Evolutionary conservation across 1,140 invertebrate species (phyloP).

Genomic region (Lamellibrachia luymesi): DNA sequence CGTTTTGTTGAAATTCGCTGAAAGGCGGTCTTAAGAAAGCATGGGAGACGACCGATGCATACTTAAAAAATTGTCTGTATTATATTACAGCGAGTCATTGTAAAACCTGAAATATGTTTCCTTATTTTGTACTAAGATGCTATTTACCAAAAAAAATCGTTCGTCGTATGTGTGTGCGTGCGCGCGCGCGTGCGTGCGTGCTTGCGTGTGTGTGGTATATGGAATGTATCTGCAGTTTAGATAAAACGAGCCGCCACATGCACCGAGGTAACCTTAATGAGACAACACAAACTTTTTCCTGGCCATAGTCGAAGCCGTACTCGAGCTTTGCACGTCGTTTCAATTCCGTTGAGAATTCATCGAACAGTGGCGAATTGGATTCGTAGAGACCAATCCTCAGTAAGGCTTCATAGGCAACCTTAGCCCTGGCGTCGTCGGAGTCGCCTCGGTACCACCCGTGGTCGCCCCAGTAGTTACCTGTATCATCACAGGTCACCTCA

Average conservation of each 20-base stretch:
- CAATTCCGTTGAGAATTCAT: slow-evolving; percentile 70
- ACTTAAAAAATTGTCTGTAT: too few relatives aligned
- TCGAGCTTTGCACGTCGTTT: slow-evolving; percentile 72
- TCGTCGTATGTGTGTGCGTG: neutral
- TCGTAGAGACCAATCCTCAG: slow-evolving; percentile 79
- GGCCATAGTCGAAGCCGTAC: slow-evolving; percentile 65
- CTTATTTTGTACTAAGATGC: too few relatives aligned
- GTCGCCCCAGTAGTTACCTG: slow-evolving; percentile 49
- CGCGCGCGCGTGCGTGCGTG: neutral
- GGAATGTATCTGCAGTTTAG: too few relatives aligned
- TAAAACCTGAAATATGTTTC: too few relatives aligned
- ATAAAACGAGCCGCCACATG: too few relatives aligned
- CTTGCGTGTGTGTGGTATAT: neutral
- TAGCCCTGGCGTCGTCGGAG: slow-evolving; percentile 33
- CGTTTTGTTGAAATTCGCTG: too few relatives aligned
- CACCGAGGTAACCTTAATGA: too few relatives aligned
- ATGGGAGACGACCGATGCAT: too few relatives aligned
- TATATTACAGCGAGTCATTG: too few relatives aligned
- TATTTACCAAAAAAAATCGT: too few relatives aligned
- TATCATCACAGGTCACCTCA: slow-evolving; percentile 73
- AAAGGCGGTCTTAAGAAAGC: too few relatives aligned
- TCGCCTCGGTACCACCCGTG: slow-evolving; percentile 12
- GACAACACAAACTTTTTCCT: slow-evolving; percentile 37
- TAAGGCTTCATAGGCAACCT: slow-evolving; percentile 81
- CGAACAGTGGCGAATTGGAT: slow-evolving; percentile 55